Percentiles rank a stretch among this genome's conserved stretches.
Conservation (phyloP, 2,888 invertebrate genomes). For the Isotomurus palustris region DNA sequence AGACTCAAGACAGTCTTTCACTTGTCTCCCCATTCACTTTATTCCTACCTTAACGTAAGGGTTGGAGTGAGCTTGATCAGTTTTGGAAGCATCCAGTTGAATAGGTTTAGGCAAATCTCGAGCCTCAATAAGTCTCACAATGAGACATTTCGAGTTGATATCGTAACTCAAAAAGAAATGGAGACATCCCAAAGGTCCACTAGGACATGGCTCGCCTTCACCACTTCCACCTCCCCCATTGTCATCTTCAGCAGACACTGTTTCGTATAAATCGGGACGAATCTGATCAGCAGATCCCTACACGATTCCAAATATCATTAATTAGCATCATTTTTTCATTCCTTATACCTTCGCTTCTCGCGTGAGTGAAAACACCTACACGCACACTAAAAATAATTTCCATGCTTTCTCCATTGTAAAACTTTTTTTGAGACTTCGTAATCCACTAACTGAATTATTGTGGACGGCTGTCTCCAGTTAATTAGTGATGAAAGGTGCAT, state of each 20-base stretch:
- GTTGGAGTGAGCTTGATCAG: slow-evolving; percentile 53
- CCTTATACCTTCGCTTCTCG: too few species aligned
- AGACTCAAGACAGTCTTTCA: too few species aligned
- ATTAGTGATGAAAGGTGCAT: too few species aligned
- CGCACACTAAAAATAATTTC: too few species aligned
- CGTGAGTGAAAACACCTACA: too few species aligned
- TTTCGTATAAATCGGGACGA: slow-evolving; percentile 37
- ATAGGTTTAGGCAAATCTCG: slow-evolving; percentile 51
- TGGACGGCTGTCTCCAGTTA: too few species aligned
- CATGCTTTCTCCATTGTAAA: too few species aligned
- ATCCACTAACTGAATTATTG: too few species aligned
- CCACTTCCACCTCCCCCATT: neutral
- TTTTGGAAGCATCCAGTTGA: slow-evolving; percentile 48
- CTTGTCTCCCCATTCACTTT: too few species aligned
- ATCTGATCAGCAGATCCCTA: slow-evolving; percentile 43
- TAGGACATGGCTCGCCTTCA: slow-evolving; percentile 17
- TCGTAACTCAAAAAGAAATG: slow-evolving; percentile 41
- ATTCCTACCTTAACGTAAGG: slow-evolving; percentile 49
- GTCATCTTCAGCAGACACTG: slow-evolving; percentile 2
- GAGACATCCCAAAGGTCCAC: slow-evolving; percentile 32
- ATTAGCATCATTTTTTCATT: neutral
- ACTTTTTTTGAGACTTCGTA: too few species aligned
- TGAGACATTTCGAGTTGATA: slow-evolving; percentile 28
- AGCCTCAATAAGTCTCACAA: slow-evolving; percentile 52
- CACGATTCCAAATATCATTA: neutral